A percentile compares a stretch with the other conserved stretches of the same genome.
Conservation (phyloP, 2,113 vertebrate species). For the human (Homo sapiens) region GRCh38 chr17:34019501-34020000, state of each 20-base stretch:
- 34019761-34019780: neutral
- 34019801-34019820: too few relatives aligned
- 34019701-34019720: neutral
- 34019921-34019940: neutral
- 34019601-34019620: neutral
- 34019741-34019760: neutral
- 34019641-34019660: neutral
- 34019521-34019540: neutral
- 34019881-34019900: neutral
- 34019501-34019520: neutral
- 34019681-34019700: neutral
- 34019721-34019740: neutral
- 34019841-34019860: neutral
- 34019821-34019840: neutral
- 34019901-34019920: neutral
- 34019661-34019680: neutral
- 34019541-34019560: neutral
- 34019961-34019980: neutral
- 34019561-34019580: neutral
- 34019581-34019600: neutral
- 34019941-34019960: neutral
- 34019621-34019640: neutral
- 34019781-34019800: neutral
- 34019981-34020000: neutral
- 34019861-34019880: neutral